Evolutionary conservation across 2,113 vertebrate genomes (phyloP), one percentile per base, ranked within the genome.

Genomic region (Gasterosteus nipponicus): DNA sequence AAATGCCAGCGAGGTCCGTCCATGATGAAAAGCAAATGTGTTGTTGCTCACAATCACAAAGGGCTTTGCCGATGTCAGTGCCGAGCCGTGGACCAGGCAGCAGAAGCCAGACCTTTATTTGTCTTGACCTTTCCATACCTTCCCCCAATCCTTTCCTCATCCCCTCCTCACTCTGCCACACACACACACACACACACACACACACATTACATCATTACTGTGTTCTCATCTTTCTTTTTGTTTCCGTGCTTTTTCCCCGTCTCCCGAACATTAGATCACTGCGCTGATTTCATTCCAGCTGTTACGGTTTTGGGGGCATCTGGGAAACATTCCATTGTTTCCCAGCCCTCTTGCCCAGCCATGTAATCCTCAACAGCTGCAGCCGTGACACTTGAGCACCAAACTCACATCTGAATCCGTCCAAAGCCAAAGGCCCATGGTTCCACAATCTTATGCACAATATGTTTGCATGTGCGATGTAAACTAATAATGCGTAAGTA

Each of bases 361-460:
- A 22, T 89, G 76, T 84, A 85, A 90, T 83, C 57, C 76, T 56
- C 75, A 85, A 73, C 88, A 91, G 82, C 89, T 91, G 88, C 73
- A 70, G 42, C 56, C 53, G 56, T 74, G 71, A 84, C 82, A 84
- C 78, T 84, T 69, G 42, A 77, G 69, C 73, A 69, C 63, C 51
- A 76, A 5, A 38, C 39, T 78, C 26, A 56, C 63, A 76, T 61
- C 35, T 33, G 10, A 79, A 73, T 73, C 42, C 51, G 12, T 11
- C 19, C 38, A 31, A 12, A 58, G 53, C 11, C 22, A 39, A 35
- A 10, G 5, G 54, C 38, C 64, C 47, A 69, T 75, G 22, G 22
- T 73, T 44, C 29, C 7, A 42, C 18, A 65, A 46, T 18, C 44
- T 18, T 47, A 51, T n/a, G 5, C 38, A 2, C 10, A 49, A 49